Percentiles rank a stretch among this genome's conserved stretches.
These are phyloP conservation scores for Clarias fuscus DNA, from an alignment of 2,797 vertebrate genomes.

Conservation along the genomic window DNA sequence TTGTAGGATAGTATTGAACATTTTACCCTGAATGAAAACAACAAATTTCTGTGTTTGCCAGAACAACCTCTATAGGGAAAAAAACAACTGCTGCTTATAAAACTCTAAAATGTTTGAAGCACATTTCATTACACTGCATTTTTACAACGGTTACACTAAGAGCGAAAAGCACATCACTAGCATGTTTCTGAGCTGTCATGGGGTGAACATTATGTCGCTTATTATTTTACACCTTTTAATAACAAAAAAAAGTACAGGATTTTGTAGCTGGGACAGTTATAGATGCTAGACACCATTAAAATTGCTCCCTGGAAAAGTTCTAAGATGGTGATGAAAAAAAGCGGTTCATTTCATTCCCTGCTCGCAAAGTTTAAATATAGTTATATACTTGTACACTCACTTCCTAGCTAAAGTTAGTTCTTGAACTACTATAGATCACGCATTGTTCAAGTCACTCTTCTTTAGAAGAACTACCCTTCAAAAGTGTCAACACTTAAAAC, in stretches of 20 bases:
- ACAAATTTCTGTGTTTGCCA: background rate
- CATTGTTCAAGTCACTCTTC: background rate
- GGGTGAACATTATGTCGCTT: background rate
- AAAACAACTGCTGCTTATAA: background rate
- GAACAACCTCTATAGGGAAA: background rate
- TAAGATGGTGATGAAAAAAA: background rate
- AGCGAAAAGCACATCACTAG: background rate
- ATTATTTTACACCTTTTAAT: background rate
- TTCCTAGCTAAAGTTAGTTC: background rate
- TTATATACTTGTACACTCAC: background rate
- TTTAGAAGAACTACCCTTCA: background rate
- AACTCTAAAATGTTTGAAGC: background rate
- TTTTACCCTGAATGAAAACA: background rate
- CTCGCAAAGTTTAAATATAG: background rate
- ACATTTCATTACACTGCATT: background rate
- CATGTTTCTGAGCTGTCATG: background rate
- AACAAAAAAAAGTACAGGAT: background rate
- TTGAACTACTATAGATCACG: background rate
- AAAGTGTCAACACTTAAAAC: background rate
- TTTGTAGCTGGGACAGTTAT: background rate
- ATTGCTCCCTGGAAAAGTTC: background rate
- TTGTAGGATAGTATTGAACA: background rate
- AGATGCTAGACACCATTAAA: slow-evolving; percentile 3
- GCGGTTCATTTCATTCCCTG: background rate
- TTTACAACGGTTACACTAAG: background rate